phyloP scores from a whole-genome alignment of 2,797 vertebrate genomes.

The Pelochelys cantorii region DNA sequence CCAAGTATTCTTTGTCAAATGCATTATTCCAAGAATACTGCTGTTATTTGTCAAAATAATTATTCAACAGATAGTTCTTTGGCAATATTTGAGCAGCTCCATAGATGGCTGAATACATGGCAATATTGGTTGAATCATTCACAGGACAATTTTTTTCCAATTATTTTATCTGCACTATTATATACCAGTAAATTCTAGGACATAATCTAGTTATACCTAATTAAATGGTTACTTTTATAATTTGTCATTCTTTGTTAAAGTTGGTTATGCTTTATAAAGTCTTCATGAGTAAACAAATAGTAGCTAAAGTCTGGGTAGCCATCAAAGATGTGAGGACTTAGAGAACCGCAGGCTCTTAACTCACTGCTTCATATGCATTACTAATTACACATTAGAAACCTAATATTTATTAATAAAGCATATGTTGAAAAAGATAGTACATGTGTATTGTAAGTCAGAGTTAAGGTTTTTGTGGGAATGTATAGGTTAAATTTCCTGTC shows the following conservation, averaged over 20 bases:
- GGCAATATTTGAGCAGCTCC: slow-evolving; percentile 41
- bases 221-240: slow-evolving; percentile 52
- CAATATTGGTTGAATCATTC: slow-evolving; percentile 60
- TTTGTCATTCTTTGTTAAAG: slow-evolving; percentile 11
- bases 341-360: background rate
- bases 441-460: background rate
- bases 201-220: background rate
- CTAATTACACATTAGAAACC: background rate
- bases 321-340: background rate
- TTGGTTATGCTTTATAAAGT: slow-evolving; percentile 13
- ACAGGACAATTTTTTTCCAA: slow-evolving; percentile 42
- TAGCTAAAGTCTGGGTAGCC: slow-evolving; percentile 3
- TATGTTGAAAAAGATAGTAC: background rate
- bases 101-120: slow-evolving; percentile 36
- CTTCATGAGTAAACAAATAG: slow-evolving; percentile 17
- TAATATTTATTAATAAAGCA: background rate
- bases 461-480: background rate
- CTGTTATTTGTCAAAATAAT: slow-evolving; percentile 35
- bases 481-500: background rate
- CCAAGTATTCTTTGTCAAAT: slow-evolving; percentile 31
- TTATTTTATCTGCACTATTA: slow-evolving; percentile 48
- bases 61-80: slow-evolving; percentile 39
- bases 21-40: slow-evolving; percentile 31
- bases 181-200: slow-evolving; percentile 47
- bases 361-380: background rate